Conservation (phyloP, 2,113 vertebrate genomes). For the Menidia beryllina region DNA sequence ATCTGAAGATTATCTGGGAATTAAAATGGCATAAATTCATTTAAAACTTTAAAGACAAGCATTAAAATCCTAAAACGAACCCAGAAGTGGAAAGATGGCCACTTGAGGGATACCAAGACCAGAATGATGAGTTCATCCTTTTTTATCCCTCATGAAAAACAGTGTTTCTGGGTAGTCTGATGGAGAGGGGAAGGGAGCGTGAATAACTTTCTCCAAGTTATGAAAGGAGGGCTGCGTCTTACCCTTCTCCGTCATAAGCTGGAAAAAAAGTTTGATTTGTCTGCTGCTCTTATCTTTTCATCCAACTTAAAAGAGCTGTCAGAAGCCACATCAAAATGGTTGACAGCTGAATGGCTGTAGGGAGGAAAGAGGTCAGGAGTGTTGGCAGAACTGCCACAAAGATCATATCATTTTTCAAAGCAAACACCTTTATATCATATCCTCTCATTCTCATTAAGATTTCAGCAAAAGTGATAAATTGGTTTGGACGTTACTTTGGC, state of each 20-base stretch:
- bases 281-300: background rate
- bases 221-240: background rate
- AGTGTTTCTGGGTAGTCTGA: background rate
- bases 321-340: background rate
- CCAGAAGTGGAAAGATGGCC: background rate
- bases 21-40: background rate
- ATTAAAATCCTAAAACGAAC: background rate
- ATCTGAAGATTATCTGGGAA: background rate
- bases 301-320: background rate
- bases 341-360: background rate
- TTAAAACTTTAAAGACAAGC: background rate
- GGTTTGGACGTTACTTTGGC: background rate
- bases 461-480: background rate
- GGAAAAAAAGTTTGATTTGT: background rate
- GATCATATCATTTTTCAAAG: too few species aligned
- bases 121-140: background rate
- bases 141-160: background rate
- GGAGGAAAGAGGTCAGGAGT: background rate
- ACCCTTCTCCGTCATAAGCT: background rate
- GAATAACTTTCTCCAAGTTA: background rate
- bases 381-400: background rate
- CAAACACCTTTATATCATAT: too few species aligned
- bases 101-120: background rate
- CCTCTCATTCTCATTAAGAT: background rate
- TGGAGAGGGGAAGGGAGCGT: background rate